Conservation (phyloP, 2,113 vertebrate genomes). For the Limnothrissa miodon region DNA sequence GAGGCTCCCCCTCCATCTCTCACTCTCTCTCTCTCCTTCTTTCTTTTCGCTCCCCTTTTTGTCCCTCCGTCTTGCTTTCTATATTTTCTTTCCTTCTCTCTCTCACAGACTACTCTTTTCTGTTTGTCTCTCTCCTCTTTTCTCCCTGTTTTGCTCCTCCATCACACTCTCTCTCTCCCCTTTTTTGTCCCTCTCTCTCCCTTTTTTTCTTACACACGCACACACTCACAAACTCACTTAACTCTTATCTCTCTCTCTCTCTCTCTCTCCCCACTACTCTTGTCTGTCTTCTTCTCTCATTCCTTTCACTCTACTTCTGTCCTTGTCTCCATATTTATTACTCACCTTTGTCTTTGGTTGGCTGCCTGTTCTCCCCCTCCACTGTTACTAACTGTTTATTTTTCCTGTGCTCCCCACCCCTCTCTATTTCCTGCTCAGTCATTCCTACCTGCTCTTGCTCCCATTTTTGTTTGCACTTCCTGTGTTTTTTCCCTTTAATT, state of each 20-base stretch:
- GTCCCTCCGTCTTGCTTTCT: neutral
- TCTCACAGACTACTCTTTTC: too few relatives aligned
- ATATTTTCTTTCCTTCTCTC: constrained; percentile 34
- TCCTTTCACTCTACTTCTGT: neutral
- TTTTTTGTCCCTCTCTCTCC: constrained; percentile 23
- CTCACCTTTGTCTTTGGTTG: neutral
- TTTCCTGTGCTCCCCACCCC: neutral
- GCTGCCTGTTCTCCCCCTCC: neutral
- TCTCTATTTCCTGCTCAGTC: constrained; percentile 20
- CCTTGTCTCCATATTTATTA: constrained; percentile 7
- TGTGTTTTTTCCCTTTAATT: constrained; percentile 3
- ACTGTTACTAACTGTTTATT: constrained; percentile 30
- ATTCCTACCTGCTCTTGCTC: constrained; percentile 23
- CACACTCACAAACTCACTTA: neutral
- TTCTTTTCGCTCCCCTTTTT: constrained; percentile 44
- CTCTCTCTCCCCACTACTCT: constrained; percentile 5
- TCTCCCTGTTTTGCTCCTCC: too few relatives aligned
- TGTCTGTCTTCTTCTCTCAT: constrained; percentile 10
- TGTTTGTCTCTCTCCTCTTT: constrained; percentile 17
- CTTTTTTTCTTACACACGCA: constrained; percentile 21
- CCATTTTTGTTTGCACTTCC: neutral
- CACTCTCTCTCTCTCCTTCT: constrained; percentile 16
- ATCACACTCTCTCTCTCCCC: constrained; percentile 48
- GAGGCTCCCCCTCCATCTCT: constrained; percentile 50
- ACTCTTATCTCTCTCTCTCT: neutral